Conservation (phyloP, 2,888 invertebrate species). For the Caenorhabditis sp. region DNA sequence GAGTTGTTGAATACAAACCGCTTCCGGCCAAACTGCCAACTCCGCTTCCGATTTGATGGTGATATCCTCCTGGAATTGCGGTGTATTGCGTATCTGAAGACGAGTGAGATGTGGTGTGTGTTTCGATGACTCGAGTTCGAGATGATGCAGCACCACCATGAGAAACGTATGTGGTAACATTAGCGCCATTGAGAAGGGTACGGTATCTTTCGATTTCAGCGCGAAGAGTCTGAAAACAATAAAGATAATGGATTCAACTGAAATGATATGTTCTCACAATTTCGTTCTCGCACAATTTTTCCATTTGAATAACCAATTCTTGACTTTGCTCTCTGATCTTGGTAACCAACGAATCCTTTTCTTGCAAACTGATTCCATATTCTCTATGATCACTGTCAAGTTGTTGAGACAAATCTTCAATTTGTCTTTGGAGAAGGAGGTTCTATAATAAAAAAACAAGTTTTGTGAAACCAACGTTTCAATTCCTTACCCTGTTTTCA, state of each 20-base stretch:
- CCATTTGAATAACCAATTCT: constrained; percentile 36
- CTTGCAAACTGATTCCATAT: constrained; percentile 25
- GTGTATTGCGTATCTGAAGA: constrained; percentile 19
- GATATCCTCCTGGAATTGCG: constrained; percentile 18
- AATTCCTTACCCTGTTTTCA: constrained; percentile 34
- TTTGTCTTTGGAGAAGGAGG: constrained; percentile 20
- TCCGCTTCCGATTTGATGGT: constrained; percentile 8
- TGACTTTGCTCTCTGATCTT: constrained; percentile 32
- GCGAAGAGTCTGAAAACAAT: constrained; percentile 34
- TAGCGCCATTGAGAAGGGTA: constrained; percentile 22
- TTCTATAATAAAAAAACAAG: constrained; percentile 15
- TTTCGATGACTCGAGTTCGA: constrained; percentile 10
- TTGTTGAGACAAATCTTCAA: constrained; percentile 17
- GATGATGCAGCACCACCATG: neutral
- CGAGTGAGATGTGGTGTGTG: constrained; percentile 22
- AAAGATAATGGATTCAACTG: no score
- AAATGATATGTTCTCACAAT: no score
- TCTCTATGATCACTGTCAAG: constrained; percentile 12
- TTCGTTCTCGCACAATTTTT: constrained; percentile 36
- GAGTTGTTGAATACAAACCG: neutral
- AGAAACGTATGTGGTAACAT: constrained; percentile 32
- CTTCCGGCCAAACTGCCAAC: neutral
- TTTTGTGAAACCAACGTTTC: no score
- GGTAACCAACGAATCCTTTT: constrained; percentile 26
- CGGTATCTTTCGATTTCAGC: constrained; percentile 39